Evolutionary conservation across 2,888 invertebrate genomes (phyloP).

Genomic region (Harpalus rufipes): DNA sequence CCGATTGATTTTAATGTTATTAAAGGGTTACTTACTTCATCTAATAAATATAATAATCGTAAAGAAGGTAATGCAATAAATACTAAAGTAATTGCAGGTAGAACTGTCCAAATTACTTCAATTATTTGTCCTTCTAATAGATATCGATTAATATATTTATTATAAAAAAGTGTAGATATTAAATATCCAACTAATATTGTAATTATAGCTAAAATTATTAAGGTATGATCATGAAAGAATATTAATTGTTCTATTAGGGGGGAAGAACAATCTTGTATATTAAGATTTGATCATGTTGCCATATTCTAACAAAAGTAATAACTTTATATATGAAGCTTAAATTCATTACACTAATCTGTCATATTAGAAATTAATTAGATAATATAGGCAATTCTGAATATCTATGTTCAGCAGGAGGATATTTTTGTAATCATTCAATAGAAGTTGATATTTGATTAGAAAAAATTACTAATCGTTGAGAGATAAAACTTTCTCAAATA

Average conservation of each 20-base stretch:
- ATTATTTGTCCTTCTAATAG: slow-evolving; percentile 81
- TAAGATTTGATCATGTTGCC: slow-evolving; percentile 80
- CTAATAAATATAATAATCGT: slow-evolving; percentile 81
- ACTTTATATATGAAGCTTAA: slow-evolving; percentile 85
- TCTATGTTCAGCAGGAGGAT: slow-evolving; percentile 81
- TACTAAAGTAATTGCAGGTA: slow-evolving; percentile 82
- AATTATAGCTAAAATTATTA: slow-evolving; percentile 77
- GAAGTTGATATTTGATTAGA: too few species aligned
- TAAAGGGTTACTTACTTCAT: slow-evolving; percentile 81
- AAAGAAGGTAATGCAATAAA: slow-evolving; percentile 83
- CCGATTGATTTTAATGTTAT: slow-evolving; percentile 79
- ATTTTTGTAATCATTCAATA: slow-evolving; percentile 76
- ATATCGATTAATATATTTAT: slow-evolving; percentile 80
- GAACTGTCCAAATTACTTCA: slow-evolving; percentile 83
- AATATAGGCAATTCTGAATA: slow-evolving; percentile 81
- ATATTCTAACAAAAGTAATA: slow-evolving; percentile 82
- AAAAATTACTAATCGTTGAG: slow-evolving; percentile 73
- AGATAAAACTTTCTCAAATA: slow-evolving; percentile 81
- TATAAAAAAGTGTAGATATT: slow-evolving; percentile 79
- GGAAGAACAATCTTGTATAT: slow-evolving; percentile 81
- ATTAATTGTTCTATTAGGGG: slow-evolving; percentile 84
- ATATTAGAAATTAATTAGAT: slow-evolving; percentile 81
- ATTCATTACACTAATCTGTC: slow-evolving; percentile 82
- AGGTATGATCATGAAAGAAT: slow-evolving; percentile 82
- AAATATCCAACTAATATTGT: too few species aligned